A percentile compares a stretch with the other conserved stretches of the same genome.
phyloP scores from a whole-genome alignment of 2,888 invertebrate genomes.

The Leptura quadrifasciata region DNA sequence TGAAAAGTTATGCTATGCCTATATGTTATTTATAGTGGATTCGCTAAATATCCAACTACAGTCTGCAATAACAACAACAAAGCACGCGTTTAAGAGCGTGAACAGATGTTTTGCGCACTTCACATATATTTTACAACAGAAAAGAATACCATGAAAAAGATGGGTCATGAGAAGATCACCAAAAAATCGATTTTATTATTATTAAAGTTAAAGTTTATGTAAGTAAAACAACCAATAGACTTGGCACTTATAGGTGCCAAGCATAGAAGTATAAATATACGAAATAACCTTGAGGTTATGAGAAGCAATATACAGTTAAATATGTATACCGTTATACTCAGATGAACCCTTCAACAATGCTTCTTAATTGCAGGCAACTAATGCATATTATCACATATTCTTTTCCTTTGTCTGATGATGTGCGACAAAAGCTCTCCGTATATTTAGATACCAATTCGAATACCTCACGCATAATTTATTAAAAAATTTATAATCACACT shows the following conservation, averaged over 20 bases:
- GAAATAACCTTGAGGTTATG: neutral
- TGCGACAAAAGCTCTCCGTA: neutral
- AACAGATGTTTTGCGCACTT: too few species aligned
- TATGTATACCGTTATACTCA: slow-evolving; percentile 18
- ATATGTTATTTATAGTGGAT: too few species aligned
- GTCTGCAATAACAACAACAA: too few species aligned
- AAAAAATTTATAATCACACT: too few species aligned
- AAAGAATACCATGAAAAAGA: too few species aligned
- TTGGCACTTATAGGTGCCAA: neutral
- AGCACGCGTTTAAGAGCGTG: too few species aligned
- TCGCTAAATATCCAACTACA: too few species aligned
- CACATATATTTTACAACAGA: too few species aligned
- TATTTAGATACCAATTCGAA: neutral
- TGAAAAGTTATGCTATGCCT: too few species aligned
- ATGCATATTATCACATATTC: neutral
- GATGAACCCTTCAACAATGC: slow-evolving; percentile 33
- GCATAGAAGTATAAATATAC: neutral
- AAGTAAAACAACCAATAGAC: neutral
- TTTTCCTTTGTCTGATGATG: neutral
- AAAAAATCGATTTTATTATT: neutral
- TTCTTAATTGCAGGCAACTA: slow-evolving; percentile 18
- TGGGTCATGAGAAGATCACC: too few species aligned
- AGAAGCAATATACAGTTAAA: slow-evolving; percentile 21
- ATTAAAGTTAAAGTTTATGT: neutral
- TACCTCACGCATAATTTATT: too few species aligned